Evolutionary conservation across 2,888 invertebrate genomes (phyloP).

Genomic region (Colletes collaris): DNA sequence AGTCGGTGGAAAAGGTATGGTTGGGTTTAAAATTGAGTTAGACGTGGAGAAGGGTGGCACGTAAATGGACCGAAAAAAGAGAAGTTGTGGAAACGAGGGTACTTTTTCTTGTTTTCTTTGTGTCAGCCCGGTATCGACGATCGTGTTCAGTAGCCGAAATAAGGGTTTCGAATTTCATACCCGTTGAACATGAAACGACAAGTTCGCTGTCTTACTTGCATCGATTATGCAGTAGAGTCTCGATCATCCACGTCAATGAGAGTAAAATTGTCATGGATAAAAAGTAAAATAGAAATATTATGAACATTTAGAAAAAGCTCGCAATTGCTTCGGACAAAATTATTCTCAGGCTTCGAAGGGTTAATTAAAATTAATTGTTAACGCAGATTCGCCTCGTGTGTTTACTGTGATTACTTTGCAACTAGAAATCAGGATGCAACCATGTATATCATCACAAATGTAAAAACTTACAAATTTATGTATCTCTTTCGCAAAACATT

Average conservation of each 20-base stretch:
- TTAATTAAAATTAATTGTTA: not conserved
- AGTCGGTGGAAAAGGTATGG: too few relatives aligned
- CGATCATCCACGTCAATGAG: too few relatives aligned
- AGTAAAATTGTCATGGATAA: too few relatives aligned
- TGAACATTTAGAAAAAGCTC: too few relatives aligned
- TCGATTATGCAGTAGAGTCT: too few relatives aligned
- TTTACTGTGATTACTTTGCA: not conserved
- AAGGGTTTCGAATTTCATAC: constrained; percentile 3
- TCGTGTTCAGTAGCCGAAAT: constrained; percentile 1
- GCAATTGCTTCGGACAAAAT: too few relatives aligned
- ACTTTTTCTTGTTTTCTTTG: not conserved
- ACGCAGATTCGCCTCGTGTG: not conserved
- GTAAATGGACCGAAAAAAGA: not conserved
- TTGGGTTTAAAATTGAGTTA: not conserved
- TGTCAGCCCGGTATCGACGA: not conserved
- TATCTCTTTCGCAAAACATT: not conserved
- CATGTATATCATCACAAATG: not conserved
- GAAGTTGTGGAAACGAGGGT: not conserved
- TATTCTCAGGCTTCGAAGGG: too few relatives aligned
- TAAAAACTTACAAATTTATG: constrained; percentile 11
- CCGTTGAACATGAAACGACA: not conserved
- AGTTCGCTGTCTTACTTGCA: not conserved
- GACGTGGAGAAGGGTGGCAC: not conserved
- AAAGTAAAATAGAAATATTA: too few relatives aligned
- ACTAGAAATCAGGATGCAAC: not conserved